These are phyloP conservation scores for Odontocerum albicorne DNA, from an alignment of 2,888 invertebrate genomes.

Conservation along the genomic window DNA sequence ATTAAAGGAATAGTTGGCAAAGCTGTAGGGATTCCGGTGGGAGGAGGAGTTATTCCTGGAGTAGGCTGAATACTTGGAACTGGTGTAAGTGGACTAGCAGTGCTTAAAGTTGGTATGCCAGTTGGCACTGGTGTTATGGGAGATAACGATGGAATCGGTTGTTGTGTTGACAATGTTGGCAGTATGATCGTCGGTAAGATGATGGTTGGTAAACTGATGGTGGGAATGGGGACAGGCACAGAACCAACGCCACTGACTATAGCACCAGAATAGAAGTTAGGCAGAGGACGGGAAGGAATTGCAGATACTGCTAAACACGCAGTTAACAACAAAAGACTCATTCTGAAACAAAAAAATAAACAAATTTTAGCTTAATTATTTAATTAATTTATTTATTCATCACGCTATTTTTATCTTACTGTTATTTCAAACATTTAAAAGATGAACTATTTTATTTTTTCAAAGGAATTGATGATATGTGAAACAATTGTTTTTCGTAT, in stretches of 20 bases:
- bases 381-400: too few relatives aligned
- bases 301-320: conserved; percentile 54
- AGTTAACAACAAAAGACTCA: conserved; percentile 56
- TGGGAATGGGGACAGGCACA: conserved; percentile 36
- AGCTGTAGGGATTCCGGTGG: conserved; percentile 34
- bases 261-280: conserved; percentile 3
- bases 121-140: conserved; percentile 37
- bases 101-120: conserved; percentile 29
- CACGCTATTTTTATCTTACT: too few relatives aligned
- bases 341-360: conserved; percentile 39
- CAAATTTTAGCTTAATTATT: too few relatives aligned
- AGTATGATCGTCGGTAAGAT: background rate
- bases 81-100: conserved; percentile 24
- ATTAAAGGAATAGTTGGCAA: conserved; percentile 46
- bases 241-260: conserved; percentile 19
- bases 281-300: conserved; percentile 44
- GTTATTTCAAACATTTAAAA: too few relatives aligned
- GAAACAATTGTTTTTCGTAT: too few relatives aligned
- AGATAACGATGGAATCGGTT: conserved; percentile 33
- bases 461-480: too few relatives aligned
- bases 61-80: conserved; percentile 11
- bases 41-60: conserved; percentile 35
- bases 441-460: too few relatives aligned
- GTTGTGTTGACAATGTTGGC: too few relatives aligned
- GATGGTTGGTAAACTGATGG: background rate